These are phyloP conservation scores for Diacarnus erythraeanus DNA, from an alignment of 37 sponge, comb jelly and placozoan species.

Conservation along the genomic window DNA sequence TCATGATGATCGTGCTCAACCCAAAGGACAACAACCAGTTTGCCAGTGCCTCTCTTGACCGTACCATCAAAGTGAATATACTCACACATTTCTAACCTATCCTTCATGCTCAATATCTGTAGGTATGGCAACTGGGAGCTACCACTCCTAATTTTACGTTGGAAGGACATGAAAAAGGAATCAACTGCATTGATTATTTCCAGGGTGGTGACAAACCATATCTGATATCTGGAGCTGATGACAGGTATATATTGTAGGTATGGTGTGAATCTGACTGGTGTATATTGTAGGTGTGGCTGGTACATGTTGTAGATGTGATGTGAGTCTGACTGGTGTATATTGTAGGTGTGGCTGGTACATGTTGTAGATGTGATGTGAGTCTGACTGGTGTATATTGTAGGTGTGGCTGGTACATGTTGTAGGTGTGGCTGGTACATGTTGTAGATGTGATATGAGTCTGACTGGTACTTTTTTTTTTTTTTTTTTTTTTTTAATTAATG, in stretches of 20 bases:
- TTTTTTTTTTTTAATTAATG: background rate
- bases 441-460: too few relatives aligned
- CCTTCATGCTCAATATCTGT: background rate
- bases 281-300: too few relatives aligned
- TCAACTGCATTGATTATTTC: constrained; percentile 96
- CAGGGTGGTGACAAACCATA: constrained; percentile 99
- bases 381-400: too few relatives aligned
- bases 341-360: too few relatives aligned
- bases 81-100: too few relatives aligned
- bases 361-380: too few relatives aligned
- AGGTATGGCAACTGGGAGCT: constrained; percentile 98
- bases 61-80: constrained; percentile 94
- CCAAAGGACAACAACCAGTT: constrained; percentile 99
- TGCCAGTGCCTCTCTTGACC: constrained; percentile 94
- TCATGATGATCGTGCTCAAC: constrained; percentile 98
- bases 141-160: constrained; percentile 94
- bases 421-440: too few relatives aligned
- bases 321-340: too few relatives aligned
- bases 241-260: too few relatives aligned
- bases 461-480: background rate
- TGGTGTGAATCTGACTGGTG: too few relatives aligned
- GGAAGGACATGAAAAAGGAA: constrained; percentile 96
- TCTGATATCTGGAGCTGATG: constrained; percentile 96
- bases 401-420: too few relatives aligned
- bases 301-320: too few relatives aligned